Evolutionary conservation across 2,888 invertebrate species (phyloP).

Genomic region (Anagyrus pseudococci): DNA sequence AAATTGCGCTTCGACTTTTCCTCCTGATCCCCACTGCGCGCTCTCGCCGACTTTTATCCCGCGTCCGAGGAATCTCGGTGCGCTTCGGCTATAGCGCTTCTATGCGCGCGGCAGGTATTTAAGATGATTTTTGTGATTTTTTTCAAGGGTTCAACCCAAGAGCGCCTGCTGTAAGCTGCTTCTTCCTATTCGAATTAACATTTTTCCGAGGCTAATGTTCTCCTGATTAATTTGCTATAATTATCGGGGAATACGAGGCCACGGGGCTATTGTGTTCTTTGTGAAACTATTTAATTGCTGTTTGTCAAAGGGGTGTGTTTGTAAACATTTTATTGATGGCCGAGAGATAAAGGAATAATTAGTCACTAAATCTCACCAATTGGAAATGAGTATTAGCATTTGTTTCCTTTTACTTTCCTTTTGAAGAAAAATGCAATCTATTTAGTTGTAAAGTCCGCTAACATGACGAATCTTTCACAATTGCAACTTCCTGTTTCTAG

Average conservation of each 20-base stretch:
- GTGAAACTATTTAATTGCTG: no score
- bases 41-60: background rate
- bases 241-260: constrained; percentile 7
- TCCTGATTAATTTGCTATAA: constrained; percentile 30
- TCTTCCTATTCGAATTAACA: background rate
- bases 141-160: constrained; percentile 17
- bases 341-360: background rate
- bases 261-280: background rate
- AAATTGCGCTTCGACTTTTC: constrained; percentile 22
- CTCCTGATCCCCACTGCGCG: no score
- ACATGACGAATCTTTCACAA: no score
- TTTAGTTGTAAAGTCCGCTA: no score
- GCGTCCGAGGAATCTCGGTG: constrained; percentile 19
- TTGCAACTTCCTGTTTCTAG: no score
- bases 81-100: background rate
- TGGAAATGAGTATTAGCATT: no score
- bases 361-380: background rate
- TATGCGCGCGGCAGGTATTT: background rate
- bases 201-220: constrained; percentile 8
- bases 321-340: background rate
- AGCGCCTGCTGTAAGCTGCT: background rate
- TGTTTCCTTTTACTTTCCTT: no score
- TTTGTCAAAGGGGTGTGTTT: background rate
- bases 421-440: no score
- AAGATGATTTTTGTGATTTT: constrained; percentile 13